Base-by-base conservation (phyloP, 2,797 vertebrate species). In the Karalla daura region DNA sequence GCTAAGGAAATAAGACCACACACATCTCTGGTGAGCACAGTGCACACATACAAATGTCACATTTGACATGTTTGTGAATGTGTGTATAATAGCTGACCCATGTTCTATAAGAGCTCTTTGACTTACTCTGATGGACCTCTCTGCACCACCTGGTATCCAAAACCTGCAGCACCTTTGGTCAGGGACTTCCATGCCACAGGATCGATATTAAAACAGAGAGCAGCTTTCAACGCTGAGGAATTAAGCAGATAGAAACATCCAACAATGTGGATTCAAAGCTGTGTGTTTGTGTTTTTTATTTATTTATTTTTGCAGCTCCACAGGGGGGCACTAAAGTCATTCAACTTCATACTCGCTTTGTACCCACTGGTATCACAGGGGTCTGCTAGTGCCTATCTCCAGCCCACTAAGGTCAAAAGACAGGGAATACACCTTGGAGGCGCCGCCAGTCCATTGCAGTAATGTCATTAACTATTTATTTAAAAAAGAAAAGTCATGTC, bases 71-170 rank as follows among this genome's bases (percentile, higher is more conserved):
- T n/a, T 9, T 35, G 8, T 39, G 15, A 21, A 25, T 11, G 13
- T 13, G 10, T 27, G 13, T 13, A 25, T 5, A n/a, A 35, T n/a
- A 43, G 17, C 21, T 45, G 14, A 64, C 1, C 6, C 8, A 18
- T 39, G 24, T 1, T n/a, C n/a, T n/a, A n/a, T n/a, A n/a, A n/a
- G n/a, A n/a, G n/a, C n/a, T n/a, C n/a, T 33, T 43, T 52, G 10
- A 84, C 86, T 91, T 50, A 93, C 91, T 85, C 77, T 4, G 21
- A 17, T 13, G 0, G 7, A n/a, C n/a, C n/a, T 73, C 67, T 80
- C 65, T 93, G 91, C 63, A 93, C 88, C 58, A 93, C 89, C 75
- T 90, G 84, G 79, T 93, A 89, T 21, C 93, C 93, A 71, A 94
- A 94, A 27, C 86, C 83, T 46, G 39, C 73, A 27, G 69, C 37